Conservation (phyloP, 2,113 vertebrate species). For the Dasyprocta punctata region DNA sequence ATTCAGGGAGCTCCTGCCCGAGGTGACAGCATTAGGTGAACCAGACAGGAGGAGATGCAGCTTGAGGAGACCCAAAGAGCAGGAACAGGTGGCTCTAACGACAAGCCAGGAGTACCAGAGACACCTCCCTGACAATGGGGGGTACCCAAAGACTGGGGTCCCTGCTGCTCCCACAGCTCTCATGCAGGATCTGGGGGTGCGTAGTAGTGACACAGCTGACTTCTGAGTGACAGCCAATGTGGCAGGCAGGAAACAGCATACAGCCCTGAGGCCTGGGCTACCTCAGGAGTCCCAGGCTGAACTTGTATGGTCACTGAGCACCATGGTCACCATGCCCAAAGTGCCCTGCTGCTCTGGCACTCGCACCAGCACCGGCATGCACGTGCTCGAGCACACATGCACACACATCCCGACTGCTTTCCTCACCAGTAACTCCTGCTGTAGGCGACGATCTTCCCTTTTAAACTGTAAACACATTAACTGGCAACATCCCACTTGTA, state of each 20-base stretch:
- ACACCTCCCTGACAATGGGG: neutral
- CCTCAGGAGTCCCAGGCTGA: neutral
- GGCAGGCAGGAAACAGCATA: rapidly evolving
- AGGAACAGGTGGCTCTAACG: neutral
- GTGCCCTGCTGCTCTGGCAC: neutral
- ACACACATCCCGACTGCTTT: neutral
- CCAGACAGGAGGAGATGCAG: neutral
- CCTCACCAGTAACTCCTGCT: neutral
- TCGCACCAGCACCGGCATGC: rapidly evolving
- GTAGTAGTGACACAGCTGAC: neutral
- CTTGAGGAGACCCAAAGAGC: neutral
- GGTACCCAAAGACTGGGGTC: neutral
- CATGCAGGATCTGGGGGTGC: rapidly evolving
- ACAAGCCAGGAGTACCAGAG: neutral
- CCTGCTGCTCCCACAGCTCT: neutral
- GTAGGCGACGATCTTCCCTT: neutral
- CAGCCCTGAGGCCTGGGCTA: neutral
- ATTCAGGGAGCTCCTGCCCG: neutral
- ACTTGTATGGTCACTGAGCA: rapidly evolving
- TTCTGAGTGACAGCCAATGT: rapidly evolving
- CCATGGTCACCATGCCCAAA: rapidly evolving
- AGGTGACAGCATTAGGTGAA: neutral
- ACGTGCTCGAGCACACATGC: neutral
- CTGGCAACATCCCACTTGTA: neutral
- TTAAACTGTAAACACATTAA: neutral